These are phyloP conservation scores for Yponomeuta sedellus DNA, from an alignment of 2,888 invertebrate species.

Conservation along the genomic window DNA sequence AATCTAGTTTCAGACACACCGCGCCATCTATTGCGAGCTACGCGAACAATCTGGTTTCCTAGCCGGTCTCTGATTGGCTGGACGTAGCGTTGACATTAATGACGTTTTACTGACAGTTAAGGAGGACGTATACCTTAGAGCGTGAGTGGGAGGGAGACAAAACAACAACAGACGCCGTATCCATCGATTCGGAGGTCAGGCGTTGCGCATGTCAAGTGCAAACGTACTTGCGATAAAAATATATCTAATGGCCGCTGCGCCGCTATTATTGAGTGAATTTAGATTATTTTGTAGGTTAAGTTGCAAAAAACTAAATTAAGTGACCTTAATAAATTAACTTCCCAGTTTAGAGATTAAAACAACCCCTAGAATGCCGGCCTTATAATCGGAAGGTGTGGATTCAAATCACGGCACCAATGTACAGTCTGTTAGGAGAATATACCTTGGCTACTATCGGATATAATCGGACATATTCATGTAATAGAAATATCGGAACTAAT, in stretches of 20 bases:
- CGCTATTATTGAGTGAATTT: too few relatives aligned
- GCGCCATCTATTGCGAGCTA: conserved; percentile 53
- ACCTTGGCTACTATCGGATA: too few relatives aligned
- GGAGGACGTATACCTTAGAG: conserved; percentile 26
- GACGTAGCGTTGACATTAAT: conserved; percentile 30
- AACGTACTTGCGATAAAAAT: conserved; percentile 43
- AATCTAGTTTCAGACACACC: conserved; percentile 27
- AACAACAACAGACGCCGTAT: conserved; percentile 62
- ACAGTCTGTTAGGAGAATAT: too few relatives aligned
- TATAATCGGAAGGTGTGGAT: too few relatives aligned
- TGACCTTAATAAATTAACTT: too few relatives aligned
- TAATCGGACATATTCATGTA: too few relatives aligned
- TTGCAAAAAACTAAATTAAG: neutral
- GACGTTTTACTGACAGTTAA: conserved; percentile 31
- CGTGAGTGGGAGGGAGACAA: conserved; percentile 39
- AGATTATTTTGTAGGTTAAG: conserved; percentile 1
- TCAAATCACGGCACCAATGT: too few relatives aligned
- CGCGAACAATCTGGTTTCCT: conserved; percentile 34
- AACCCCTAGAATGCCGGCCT: too few relatives aligned
- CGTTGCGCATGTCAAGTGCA: conserved; percentile 54
- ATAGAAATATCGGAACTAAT: too few relatives aligned
- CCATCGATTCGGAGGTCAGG: conserved; percentile 69
- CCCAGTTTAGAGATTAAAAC: too few relatives aligned
- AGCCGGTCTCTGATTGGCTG: conserved; percentile 39
- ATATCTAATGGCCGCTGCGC: conserved; percentile 29